Evolutionary conservation across 2,797 vertebrate genomes (phyloP), one percentile per base, ranked within the genome.

Genomic region (Smutsia temminckii): DNA sequence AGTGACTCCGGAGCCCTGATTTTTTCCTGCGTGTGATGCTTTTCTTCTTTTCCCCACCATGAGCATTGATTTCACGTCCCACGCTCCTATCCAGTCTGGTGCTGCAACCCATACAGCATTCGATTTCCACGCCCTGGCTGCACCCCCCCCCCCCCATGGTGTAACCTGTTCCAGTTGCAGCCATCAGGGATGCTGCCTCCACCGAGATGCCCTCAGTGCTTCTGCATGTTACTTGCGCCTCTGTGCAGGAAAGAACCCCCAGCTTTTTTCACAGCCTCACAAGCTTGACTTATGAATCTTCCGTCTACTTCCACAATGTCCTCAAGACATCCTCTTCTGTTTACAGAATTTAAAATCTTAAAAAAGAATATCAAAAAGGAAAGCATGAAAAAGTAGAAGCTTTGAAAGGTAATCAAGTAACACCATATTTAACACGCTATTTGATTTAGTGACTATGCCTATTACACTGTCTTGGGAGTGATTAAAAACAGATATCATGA

Each of bases 291-390:
- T 29, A 40, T 6, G 18, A 21, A 8, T 18, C 29, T 8, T 49
- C n/a, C 74, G 16, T 46, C 12, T 7, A 63, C 40, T 29, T 53
- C 23, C 23, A 40, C 27, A 29, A 16, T 68, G 55, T 66, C 49
- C 61, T 96, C 20, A 93, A 90, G 87, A 72, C 8, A 11, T 77
- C 75, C 71, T n/a, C 3, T 1, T 92, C 10, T 64, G 79, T 68
- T 96, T 96, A 49, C n/a, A 99, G 99, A 96, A 98, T 99, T 95
- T 98, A 86, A 97, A 99, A 99, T 97, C 98, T 99, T 97, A 98
- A 97, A 90, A 99, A 99, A 97, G 78, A 95, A 5, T 99, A 99
- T 95, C 98, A 68, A 51, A 94, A 98, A 93, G 98, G 97, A 96
- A 99, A 98, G 93, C 98, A 98, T 87, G 97, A 89, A 89, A 98